Conservation (phyloP, 2,888 invertebrate genomes). For the Biston betularia region DNA sequence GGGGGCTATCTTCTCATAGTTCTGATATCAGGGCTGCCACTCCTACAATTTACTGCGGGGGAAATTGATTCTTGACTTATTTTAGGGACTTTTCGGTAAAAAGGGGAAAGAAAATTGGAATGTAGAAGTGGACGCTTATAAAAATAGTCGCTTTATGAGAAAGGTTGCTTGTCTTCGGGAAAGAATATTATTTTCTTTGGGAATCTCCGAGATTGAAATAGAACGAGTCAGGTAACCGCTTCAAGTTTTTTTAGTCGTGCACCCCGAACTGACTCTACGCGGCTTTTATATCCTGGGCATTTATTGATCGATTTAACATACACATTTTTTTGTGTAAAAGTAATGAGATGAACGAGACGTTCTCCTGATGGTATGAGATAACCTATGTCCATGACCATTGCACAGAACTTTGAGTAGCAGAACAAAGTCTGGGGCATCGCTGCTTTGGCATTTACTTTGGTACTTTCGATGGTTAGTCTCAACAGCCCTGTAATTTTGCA, state of each 20-base stretch:
- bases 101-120: slow-evolving; percentile 40
- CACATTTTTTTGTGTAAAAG: no score
- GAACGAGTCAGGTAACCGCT: neutral
- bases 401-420: no score
- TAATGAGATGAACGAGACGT: no score
- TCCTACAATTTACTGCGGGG: slow-evolving; percentile 45
- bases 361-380: no score
- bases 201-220: neutral
- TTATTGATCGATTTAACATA: no score
- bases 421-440: no score
- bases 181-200: slow-evolving; percentile 10
- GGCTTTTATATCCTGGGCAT: no score
- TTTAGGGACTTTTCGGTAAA: slow-evolving; percentile 43
- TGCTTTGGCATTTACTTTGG: no score
- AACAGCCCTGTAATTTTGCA: no score
- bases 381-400: no score
- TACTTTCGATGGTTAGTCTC: no score
- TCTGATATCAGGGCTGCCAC: slow-evolving; percentile 37
- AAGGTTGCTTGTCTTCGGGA: slow-evolving; percentile 8
- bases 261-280: no score
- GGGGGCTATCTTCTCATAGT: slow-evolving; percentile 56
- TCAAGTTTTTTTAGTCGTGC: neutral
- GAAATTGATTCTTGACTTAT: slow-evolving; percentile 65
- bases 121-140: slow-evolving; percentile 35
- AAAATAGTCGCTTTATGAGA: slow-evolving; percentile 27